Percentiles rank a stretch among this genome's conserved stretches.
Conservation (phyloP, 2,888 invertebrate genomes). For the Andrena chrysosceles region DNA sequence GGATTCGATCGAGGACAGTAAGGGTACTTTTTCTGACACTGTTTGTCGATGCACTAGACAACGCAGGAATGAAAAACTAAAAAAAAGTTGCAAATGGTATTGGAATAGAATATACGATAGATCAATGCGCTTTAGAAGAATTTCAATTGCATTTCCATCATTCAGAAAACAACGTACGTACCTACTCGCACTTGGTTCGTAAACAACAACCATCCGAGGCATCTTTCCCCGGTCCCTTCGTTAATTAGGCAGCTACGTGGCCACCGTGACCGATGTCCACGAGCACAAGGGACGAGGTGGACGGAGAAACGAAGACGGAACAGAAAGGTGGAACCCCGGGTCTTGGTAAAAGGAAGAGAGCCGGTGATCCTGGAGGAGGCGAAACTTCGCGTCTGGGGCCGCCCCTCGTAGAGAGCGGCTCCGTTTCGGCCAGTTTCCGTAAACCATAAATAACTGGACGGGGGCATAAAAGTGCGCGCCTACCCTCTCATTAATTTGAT, state of each 20-base stretch:
- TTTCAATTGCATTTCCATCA: constrained; percentile 5
- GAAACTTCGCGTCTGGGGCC: constrained; percentile 33
- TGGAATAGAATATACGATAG: neutral
- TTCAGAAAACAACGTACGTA: neutral
- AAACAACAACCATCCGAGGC: constrained; percentile 2
- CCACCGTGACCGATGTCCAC: constrained; percentile 48
- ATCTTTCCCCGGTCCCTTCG: constrained; percentile 31
- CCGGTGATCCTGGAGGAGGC: constrained; percentile 25
- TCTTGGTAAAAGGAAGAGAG: constrained; percentile 40
- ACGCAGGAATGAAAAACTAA: neutral
- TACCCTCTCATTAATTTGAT: constrained; percentile 76
- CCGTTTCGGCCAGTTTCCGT: constrained; percentile 73
- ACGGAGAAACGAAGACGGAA: constrained; percentile 26
- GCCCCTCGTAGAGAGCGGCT: constrained; percentile 43
- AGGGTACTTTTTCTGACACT: neutral
- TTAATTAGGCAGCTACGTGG: constrained; percentile 61
- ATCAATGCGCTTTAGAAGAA: neutral
- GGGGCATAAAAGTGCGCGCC: constrained; percentile 67
- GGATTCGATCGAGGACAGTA: neutral
- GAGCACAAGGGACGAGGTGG: neutral
- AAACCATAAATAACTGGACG: constrained; percentile 76
- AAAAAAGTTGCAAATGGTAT: no score
- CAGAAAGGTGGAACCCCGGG: constrained; percentile 26
- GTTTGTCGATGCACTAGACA: neutral
- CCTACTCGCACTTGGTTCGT: constrained; percentile 12